Conservation (phyloP, 2,113 vertebrate species). For the Datnioides undecimradiatus region DNA sequence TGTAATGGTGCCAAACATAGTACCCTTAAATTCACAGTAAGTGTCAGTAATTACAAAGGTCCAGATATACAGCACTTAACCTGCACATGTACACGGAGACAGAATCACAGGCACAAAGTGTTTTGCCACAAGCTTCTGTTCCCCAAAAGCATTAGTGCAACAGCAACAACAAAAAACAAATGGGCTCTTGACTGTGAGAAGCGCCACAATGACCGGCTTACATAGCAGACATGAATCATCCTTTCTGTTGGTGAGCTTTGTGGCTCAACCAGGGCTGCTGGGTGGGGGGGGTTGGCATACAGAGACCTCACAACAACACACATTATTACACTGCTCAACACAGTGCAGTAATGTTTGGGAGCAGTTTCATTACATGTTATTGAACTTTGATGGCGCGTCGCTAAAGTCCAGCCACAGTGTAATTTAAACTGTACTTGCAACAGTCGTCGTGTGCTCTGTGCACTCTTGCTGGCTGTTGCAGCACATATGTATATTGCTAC, state of each 20-base stretch:
- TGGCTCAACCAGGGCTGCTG: conserved; percentile 46
- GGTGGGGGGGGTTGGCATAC: neutral
- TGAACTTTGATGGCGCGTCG: neutral
- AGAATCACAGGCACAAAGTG: conserved; percentile 3
- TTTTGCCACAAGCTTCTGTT: conserved; percentile 27
- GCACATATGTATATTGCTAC: neutral
- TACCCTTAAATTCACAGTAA: conserved; percentile 17
- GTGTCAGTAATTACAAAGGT: neutral
- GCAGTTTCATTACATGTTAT: neutral
- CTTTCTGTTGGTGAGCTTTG: conserved; percentile 60
- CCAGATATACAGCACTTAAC: neutral
- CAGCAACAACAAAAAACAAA: conserved; percentile 56
- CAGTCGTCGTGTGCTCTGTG: neutral
- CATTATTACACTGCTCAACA: conserved; percentile 17
- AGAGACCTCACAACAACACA: conserved; percentile 38
- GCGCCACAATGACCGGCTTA: conserved; percentile 69
- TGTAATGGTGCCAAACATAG: conserved; percentile 1
- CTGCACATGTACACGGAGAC: neutral
- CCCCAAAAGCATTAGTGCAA: conserved; percentile 42
- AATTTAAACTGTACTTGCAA: neutral
- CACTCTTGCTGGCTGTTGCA: neutral
- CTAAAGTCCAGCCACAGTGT: neutral
- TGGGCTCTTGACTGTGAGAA: conserved; percentile 48
- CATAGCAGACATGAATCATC: conserved; percentile 77
- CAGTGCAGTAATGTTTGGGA: conserved; percentile 10